Base-by-base conservation (phyloP, 2,888 invertebrate species). In the Chorisops tibialis region DNA sequence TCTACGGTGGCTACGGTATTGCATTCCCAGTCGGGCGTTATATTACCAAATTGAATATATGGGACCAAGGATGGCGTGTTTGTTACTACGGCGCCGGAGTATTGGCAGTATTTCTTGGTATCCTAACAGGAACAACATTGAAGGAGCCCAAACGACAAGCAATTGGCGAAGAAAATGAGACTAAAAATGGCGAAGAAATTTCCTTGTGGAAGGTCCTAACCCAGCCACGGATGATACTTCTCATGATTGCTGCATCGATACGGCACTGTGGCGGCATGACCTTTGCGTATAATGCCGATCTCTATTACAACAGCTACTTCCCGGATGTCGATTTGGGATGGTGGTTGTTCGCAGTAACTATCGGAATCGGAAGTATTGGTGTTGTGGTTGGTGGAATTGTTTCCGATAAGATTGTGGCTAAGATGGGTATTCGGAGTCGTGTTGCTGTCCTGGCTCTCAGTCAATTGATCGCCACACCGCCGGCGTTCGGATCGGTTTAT, bases 21-120 rank as follows among this genome's bases (percentile, higher is more conserved):
- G 92, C 94, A 0, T 95, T 94, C 74, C 94, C 95, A 0, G 88
- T 95, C 4, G 95, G 95, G 0, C 85, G 93, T 68, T 93, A 93
- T 70, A 82, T 93, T 12, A 91, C 93, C 1, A 80, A 82, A 24
- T 67, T 87, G 43, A 87, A 93, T 70, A 83, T 88, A 63, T 89
- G 87, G 83, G 85, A 86, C 66, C 75, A 91, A 80, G 89, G 91
- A 47, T 93, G 93, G 93, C 82, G 93, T 66, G 81, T 89, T 0
- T 88, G 91, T 62, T 93, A 92, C 77, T 87, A 90, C 71, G 87
- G 88, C 1, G 86, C 89, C 3, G 93, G 93, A 9, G 80, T 89
- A 5, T 79, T 93, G 1, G 89, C 91, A 1, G 64, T 93, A 1
- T 75, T 93, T 38, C 77, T 93, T 12, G 87, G 88, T 0, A 69